Evolutionary conservation across 2,797 vertebrate species (phyloP), one percentile per base, ranked within the genome.

Genomic region (Acrossocheilus wenchowensis): DNA sequence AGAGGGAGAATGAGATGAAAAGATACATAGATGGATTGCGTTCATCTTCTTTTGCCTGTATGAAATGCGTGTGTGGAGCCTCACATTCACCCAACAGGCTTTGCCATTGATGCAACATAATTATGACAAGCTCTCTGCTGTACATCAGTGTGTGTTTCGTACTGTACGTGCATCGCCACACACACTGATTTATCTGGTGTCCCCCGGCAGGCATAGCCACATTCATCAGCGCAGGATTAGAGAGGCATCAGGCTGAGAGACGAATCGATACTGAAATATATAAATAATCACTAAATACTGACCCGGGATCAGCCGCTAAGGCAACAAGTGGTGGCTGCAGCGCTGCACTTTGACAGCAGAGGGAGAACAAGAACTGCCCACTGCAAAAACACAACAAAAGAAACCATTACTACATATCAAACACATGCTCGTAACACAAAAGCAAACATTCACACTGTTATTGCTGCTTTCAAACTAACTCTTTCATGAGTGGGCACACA

Each of bases 201-300:
- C 93, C 94, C 91, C 90, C 90, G 85, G 43, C 90, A 87, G 89
- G 89, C 92, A 80, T 72, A 21, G 30, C 84, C 54, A 71, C 86
- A 88, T 90, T 90, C 87, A 93, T 95, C 94, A 94, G 91, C 36
- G 91, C 89, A 92, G 93, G 94, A 95, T 95, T 95, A 95, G 89
- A 92, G 92, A 91, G 92, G 87, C 88, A 92, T 92, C 93, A 92
- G 90, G 91, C 90, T 88, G 90, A 83, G 87, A 88, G 91, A 92
- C 86, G 92, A 94, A 94, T 95, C 94, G 88, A 94, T 94, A 89
- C 45, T 84, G 91, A 94, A 94, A 94, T 93, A 93, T 92, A 94
- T 93, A 94, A 95, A 94, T 93, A 94, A 93, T 82, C 43, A 5
- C 43, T 45, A 64, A 85, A 66, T 83, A 57, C 41, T 73, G 73